Evolutionary conservation across 2,797 vertebrate genomes (phyloP), one percentile per base, ranked within the genome.

Genomic region (Labroides dimidiatus): DNA sequence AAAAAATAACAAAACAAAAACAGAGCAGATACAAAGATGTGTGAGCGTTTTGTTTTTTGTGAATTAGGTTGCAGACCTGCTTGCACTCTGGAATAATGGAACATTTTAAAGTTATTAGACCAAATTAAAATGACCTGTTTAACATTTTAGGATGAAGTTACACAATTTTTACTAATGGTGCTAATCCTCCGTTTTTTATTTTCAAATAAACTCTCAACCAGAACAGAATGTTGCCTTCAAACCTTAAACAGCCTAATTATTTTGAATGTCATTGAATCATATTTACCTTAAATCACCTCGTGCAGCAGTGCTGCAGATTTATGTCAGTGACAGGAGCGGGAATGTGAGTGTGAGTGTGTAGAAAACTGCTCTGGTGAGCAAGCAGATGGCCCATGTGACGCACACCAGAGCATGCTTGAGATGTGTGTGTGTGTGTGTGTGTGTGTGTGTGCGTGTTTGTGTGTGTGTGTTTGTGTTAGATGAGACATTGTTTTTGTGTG

Each of bases 381-480:
- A 87, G 83, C 92, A 93, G 93, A 94, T 94, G 93, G 93, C 84
- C 85, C 74, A 74, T 43, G 86, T 93, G 91, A 93, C 91, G 90
- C 91, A 90, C 87, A 86, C 81, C 70, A 85, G 84, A 76, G 77
- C 78, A 65, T 49, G 83, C 81, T 76, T 68, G 62, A 79, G 67
- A 60, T 33, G 72, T 72, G 77, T 69, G 57, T n/a, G n/a, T n/a
- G n/a, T n/a, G n/a, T n/a, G n/a, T 54, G 68, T 59, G 69, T 65
- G 61, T 65, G 30, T 56, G 21, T 69, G 58, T 75, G 72, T 75
- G 69, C 70, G 54, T 72, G 27, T 58, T 62, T 68, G 47, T 56
- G 56, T 33, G 72, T 72, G 77, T 72, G 54, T 72, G 27, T 58
- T 62, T 68, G 47, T 56, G 56, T 36, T 57, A 20, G 37, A 19